These are phyloP conservation scores for Octomys mimax DNA, from an alignment of 2,797 vertebrate species.

Conservation along the genomic window DNA sequence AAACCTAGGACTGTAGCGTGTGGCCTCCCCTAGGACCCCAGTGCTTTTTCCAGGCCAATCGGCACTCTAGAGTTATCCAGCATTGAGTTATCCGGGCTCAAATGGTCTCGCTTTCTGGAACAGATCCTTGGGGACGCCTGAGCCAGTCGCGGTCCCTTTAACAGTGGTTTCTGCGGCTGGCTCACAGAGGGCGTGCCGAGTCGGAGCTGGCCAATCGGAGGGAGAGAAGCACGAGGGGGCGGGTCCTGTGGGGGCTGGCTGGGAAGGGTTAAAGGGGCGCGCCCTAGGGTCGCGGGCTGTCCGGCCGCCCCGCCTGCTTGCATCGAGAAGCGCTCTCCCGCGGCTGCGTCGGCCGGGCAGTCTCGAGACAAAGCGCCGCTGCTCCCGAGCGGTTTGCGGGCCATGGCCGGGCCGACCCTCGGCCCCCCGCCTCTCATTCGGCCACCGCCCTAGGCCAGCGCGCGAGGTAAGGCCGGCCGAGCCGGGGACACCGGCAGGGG, in stretches of 20 bases:
- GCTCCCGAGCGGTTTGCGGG: neutral
- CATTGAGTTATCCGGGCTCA: accelerated
- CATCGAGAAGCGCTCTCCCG: accelerated
- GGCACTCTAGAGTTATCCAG: neutral
- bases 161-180: slow-evolving; percentile 12
- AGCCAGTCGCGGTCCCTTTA: slow-evolving; percentile 63
- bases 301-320: slow-evolving; percentile 16
- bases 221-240: neutral
- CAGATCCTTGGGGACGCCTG: accelerated
- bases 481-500: neutral
- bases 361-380: slow-evolving; percentile 73
- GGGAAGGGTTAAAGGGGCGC: slow-evolving; percentile 72
- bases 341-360: slow-evolving; percentile 39
- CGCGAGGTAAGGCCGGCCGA: slow-evolving; percentile 69
- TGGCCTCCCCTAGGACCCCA: neutral
- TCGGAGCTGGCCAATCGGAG: neutral
- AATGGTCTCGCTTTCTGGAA: neutral
- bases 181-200: neutral
- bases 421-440: neutral
- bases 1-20: neutral
- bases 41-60: neutral
- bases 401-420: slow-evolving; percentile 24
- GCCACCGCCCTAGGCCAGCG: slow-evolving; percentile 44
- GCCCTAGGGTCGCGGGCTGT: accelerated
- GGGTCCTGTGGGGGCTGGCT: neutral